Evolutionary conservation across 2,888 invertebrate genomes (phyloP).

Genomic region (Drosophila borborema): DNA sequence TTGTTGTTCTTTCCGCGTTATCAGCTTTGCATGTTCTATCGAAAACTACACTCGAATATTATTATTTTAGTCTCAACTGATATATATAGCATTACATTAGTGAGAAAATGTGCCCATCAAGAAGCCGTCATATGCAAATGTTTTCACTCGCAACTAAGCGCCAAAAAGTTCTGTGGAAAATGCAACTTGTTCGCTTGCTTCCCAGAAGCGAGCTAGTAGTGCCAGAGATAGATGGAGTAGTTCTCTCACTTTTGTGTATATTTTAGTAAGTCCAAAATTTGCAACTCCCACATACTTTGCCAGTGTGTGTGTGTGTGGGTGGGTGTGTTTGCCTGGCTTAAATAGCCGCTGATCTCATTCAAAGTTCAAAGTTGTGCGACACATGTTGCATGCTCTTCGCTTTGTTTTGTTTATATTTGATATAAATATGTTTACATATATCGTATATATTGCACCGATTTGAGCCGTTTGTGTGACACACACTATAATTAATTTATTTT

Average conservation of each 20-base stretch:
- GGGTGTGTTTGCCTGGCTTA: constrained; percentile 6
- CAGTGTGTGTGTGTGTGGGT: background rate
- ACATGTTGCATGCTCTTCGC: constrained; percentile 48
- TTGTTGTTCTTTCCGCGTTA: constrained; percentile 44
- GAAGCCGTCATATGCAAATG: constrained; percentile 39
- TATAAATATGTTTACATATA: background rate
- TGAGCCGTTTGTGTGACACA: constrained; percentile 24
- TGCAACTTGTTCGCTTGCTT: background rate
- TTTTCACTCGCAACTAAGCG: constrained; percentile 1
- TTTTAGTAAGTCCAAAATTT: constrained; percentile 3
- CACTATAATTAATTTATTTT: background rate
- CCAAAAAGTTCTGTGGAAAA: constrained; percentile 5
- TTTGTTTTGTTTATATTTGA: background rate
- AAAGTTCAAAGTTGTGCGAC: constrained; percentile 49
- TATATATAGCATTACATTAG: constrained; percentile 65
- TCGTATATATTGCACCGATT: constrained; percentile 45
- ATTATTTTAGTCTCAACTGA: background rate
- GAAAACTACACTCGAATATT: constrained; percentile 21
- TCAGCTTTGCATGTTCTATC: constrained; percentile 32
- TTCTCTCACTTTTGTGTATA: background rate
- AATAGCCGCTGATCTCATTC: constrained; percentile 59
- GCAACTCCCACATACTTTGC: constrained; percentile 37
- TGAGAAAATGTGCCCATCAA: constrained; percentile 52
- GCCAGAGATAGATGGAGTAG: background rate
- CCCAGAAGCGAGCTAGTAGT: background rate